These are phyloP conservation scores for Aphodius granarius DNA, from an alignment of 2,888 invertebrate genomes.

Conservation along the genomic window DNA sequence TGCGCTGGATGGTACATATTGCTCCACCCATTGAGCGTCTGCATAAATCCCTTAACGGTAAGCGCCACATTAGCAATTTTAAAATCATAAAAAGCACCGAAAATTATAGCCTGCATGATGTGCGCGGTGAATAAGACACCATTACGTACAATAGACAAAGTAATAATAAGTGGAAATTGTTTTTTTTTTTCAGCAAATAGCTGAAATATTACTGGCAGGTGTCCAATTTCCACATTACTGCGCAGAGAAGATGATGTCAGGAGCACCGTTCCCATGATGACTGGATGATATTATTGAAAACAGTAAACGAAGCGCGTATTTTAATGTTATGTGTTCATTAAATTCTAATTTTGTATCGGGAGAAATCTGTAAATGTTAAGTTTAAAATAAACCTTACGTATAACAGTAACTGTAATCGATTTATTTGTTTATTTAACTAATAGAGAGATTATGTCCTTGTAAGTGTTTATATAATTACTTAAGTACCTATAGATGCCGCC, in stretches of 20 bases:
- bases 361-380: background rate
- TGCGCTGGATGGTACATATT: slow-evolving; percentile 71
- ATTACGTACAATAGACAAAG: slow-evolving; percentile 2
- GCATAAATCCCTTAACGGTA: slow-evolving; percentile 69
- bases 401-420: background rate
- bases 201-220: slow-evolving; percentile 67
- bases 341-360: background rate
- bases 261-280: slow-evolving; percentile 49
- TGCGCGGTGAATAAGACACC: background rate
- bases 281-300: background rate
- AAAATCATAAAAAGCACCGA: too few relatives aligned
- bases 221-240: slow-evolving; percentile 74
- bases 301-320: background rate
- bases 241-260: slow-evolving; percentile 70
- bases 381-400: background rate
- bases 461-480: background rate
- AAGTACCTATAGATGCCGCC: background rate
- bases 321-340: background rate
- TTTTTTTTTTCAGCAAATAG: slow-evolving; percentile 61
- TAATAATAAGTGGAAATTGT: too few relatives aligned
- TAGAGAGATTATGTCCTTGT: background rate
- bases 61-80: slow-evolving; percentile 45
- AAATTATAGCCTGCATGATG: too few relatives aligned
- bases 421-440: background rate
- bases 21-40: slow-evolving; percentile 67